Base-by-base conservation (phyloP, 2,113 vertebrate genomes). In the Suricata suricatta region DNA sequence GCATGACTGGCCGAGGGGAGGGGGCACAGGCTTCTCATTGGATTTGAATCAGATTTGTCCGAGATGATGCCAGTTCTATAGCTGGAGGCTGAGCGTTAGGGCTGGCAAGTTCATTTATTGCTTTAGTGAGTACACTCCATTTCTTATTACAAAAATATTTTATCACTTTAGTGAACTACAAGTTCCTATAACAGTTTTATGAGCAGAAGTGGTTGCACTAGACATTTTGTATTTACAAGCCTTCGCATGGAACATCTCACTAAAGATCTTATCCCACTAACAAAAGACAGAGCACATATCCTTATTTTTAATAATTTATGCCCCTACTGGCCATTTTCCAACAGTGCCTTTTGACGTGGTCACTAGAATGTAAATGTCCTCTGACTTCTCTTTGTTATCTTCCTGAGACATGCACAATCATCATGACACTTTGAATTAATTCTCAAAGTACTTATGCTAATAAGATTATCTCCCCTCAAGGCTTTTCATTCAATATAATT, bases 401-500 rank as follows among this genome's bases (percentile, higher is more conserved):
- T 90, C 11, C 74, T 97, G 84, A 92, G 83, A 94, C 31, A 63
- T 93, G 95, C 80, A 96, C 92, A 97, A 86, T 52, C 72, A 96
- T 92, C 89, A 86, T 87, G 90, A 84, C 80, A 96, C 14, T 93
- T 93, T 87, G 90, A 97, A 97, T 97, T 97, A 97, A 97, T 96
- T 97, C 90, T 96, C 82, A 90, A 93, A 96, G 74, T 94, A 83
- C 25, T 89, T 96, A 89, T 87, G 74, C 64, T 98, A 98, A 97
- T 96, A 96, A 95, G 83, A 96, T 98, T 94, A 92, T 68, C 35
- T 96, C 76, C 96, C 92, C 94, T 96, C 69, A 98, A 96, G 97
- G 76, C 90, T 97, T 98, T 95, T 97, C 94, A 96, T 95, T 97
- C 95, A 97, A 92, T 96, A 90, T 97, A 97, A 95, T 94, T 97